Evolutionary conservation across 2,888 invertebrate species (phyloP), one percentile per base, ranked within the genome.

Genomic region (Cryptocephalus moraei): DNA sequence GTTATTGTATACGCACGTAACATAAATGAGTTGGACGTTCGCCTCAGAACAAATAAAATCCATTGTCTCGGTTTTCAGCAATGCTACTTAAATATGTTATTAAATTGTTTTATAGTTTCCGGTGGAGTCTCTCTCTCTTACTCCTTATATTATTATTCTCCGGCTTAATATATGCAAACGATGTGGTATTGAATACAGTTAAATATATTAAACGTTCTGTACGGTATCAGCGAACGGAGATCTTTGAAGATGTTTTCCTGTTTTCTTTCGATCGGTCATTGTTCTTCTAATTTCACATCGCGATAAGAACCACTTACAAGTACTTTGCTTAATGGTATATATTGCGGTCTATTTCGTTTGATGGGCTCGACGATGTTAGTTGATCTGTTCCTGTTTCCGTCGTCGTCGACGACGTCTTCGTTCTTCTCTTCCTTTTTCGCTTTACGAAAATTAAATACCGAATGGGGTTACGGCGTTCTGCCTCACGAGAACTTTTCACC

Each of bases 61-160:
- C 60, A 69, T 69, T 69, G 69, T 69, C 68, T 64, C 59, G 63
- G 61, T 66, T 67, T 67, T 66, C 67, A 65, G 60, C 67, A 64
- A 60, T 61, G 57, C 63, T 64, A 65, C 66, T 68, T 66, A 66
- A 67, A 69, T 68, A 67, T 68, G 68, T 69, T 69, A 69, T 69
- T 69, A 69, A 69, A 68, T 67, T 68, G 69, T 64, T 69, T 69
- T 69, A 69, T 67, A 61, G 64, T 64, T 69, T 69, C 69, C 69
- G 66, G 63, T 60, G 52, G 59, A 57, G 56, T 56, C 45, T 55
- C 22, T 22, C 22, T 22, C 22, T 22, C 22, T 22, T 22, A 57
- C 55, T 56, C 43, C 45, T 45, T 48, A 48, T 57, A 61, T 63
- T 59, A 60, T 62, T 60, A 61, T 58, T 56, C 60, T 56, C 54